phyloP scores from a whole-genome alignment of 1,140 invertebrate genomes.

The Drosophila littoralis region DNA sequence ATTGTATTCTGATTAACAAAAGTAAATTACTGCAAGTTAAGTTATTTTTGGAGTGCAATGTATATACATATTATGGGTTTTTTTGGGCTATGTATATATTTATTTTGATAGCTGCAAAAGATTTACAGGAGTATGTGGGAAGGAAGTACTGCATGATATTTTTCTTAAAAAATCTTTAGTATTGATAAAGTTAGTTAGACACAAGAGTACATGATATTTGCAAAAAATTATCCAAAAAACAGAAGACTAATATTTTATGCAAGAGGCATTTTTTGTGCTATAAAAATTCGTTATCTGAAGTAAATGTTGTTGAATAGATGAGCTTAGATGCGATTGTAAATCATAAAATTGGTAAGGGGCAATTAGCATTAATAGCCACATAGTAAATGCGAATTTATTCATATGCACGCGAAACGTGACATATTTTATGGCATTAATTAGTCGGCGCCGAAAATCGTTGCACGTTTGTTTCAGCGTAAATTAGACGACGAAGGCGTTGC shows the following conservation, averaged over 20 bases:
- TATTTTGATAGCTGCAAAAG: too few species aligned
- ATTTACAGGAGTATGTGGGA: too few species aligned
- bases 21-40: too few species aligned
- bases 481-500: slow-evolving; percentile 19
- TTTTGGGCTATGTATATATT: too few species aligned
- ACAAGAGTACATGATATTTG: too few species aligned
- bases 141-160: too few species aligned
- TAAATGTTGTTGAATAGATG: slow-evolving; percentile 43
- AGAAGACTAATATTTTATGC: not conserved
- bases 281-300: slow-evolving; percentile 20
- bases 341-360: slow-evolving; percentile 32
- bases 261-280: too few species aligned
- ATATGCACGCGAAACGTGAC: slow-evolving; percentile 65
- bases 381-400: slow-evolving; percentile 41
- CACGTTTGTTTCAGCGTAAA: not conserved
- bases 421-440: slow-evolving; percentile 33
- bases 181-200: too few species aligned
- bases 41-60: too few species aligned
- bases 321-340: slow-evolving; percentile 14
- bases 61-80: too few species aligned
- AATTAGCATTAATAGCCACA: slow-evolving; percentile 63
- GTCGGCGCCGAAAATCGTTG: not conserved
- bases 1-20: too few species aligned
- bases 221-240: not conserved
- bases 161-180: too few species aligned